Base-by-base conservation (phyloP, 2,113 vertebrate genomes). In the Burhinus oedicnemus region DNA sequence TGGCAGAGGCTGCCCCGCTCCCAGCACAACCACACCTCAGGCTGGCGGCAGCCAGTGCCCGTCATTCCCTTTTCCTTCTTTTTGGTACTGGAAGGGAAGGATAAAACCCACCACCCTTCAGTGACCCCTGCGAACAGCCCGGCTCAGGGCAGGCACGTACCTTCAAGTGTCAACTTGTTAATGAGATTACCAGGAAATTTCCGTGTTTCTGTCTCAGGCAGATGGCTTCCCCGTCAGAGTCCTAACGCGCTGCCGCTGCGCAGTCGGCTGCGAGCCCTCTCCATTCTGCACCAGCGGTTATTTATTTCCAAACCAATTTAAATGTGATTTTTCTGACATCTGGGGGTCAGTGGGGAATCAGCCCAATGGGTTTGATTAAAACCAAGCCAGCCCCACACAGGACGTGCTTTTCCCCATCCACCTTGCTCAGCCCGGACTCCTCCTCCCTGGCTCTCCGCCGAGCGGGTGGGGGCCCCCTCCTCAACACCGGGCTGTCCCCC, bases 151-250 rank as follows among this genome's bases (percentile, higher is more conserved):
- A 54, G 85, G 42, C 18, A 38, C 9, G 3, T 6, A 1, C 93
- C 86, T 32, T 32, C 42, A 2, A 38, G 94, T 66, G 77, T 52
- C 62, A 12, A 38, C 26, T 74, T 12, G 65, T 64, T 90, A 65
- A 89, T 54, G 83, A 92, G 71, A 71, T 84, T 68, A 80, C 36
- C 83, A 60, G 96, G 91, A 88, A 49, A 2, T 16, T 64, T 75
- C 40, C 15, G 5, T 7, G 10, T 5, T 86, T 16, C 4, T 45
- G 69, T 8, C 61, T 0, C 11, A 8, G 44, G 70, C 97, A 98
- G 98, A 97, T 95, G 97, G 97, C 88, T 87, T 76, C 94, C 65
- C 93, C 94, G 38, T 51, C 55, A 9, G 94, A 65, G 83, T 29
- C 90, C 95, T 42, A 64, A 19, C 14, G 4, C 15, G 2, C 75